Percentiles rank a stretch among this genome's conserved stretches.
These are phyloP conservation scores for Labeo calbasu DNA, from an alignment of 2,797 vertebrate species.

Conservation along the genomic window DNA sequence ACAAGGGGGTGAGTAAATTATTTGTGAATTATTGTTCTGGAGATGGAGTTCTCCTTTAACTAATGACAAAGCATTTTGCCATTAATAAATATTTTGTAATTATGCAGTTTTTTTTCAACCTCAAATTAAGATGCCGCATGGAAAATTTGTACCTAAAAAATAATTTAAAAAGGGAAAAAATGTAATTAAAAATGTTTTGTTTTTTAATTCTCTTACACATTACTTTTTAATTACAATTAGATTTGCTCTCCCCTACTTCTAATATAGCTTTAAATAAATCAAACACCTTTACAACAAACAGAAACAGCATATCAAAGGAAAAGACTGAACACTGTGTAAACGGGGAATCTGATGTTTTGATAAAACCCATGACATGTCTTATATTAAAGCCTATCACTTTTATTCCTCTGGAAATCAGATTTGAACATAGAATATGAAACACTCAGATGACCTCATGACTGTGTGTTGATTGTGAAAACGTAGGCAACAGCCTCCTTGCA, in stretches of 20 bases:
- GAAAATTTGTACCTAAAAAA: not conserved
- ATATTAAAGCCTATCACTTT: slow-evolving; percentile 34
- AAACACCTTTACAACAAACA: slow-evolving; percentile 14
- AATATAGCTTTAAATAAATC: not conserved
- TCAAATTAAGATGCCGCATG: not conserved
- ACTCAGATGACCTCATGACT: not conserved
- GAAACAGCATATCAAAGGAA: slow-evolving; percentile 7
- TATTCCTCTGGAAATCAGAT: slow-evolving; percentile 6
- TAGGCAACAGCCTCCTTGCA: slow-evolving; percentile 69
- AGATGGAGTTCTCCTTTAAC: too few relatives aligned
- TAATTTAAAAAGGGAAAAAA: not conserved
- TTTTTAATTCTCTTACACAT: not conserved
- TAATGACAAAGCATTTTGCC: not conserved
- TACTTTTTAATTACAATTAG: not conserved
- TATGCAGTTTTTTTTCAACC: not conserved
- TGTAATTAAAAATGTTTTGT: not conserved
- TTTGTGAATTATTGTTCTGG: too few relatives aligned
- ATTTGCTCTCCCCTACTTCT: slow-evolving; percentile 2
- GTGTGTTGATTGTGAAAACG: slow-evolving; percentile 74
- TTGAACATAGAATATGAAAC: slow-evolving; percentile 26
- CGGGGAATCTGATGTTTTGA: not conserved
- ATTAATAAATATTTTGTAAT: not conserved
- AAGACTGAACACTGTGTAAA: slow-evolving; percentile 9
- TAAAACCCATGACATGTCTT: slow-evolving; percentile 22
- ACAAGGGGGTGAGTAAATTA: too few relatives aligned